Evolutionary conservation across 2,797 vertebrate species (phyloP).

Genomic region (Nannoperca australis): DNA sequence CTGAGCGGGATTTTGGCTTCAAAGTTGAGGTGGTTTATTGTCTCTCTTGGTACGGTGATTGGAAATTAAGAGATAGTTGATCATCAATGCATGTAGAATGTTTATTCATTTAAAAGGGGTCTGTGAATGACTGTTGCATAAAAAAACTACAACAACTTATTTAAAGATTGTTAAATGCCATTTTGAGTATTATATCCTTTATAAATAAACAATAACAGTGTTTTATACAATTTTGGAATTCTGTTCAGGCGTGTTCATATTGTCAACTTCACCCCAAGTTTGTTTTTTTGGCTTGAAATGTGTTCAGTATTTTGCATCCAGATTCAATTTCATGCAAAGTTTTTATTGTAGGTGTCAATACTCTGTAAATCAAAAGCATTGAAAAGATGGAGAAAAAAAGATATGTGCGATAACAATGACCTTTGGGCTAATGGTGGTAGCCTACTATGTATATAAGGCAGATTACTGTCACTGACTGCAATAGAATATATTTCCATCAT

Average conservation of each 20-base stretch:
- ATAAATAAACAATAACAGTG: constrained; percentile 4
- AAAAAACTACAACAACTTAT: neutral
- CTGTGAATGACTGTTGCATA: constrained; percentile 11
- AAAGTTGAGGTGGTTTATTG: neutral
- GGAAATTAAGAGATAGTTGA: constrained; percentile 14
- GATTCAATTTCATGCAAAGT: neutral
- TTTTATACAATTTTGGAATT: neutral
- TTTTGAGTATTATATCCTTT: constrained; percentile 28
- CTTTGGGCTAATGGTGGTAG: neutral
- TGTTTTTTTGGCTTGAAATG: neutral
- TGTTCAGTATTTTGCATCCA: neutral
- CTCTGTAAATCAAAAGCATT: neutral
- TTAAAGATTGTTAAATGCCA: constrained; percentile 9
- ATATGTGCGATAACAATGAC: neutral
- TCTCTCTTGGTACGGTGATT: neutral
- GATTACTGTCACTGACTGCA: constrained; percentile 1
- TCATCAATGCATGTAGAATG: constrained; percentile 50
- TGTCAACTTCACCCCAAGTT: neutral
- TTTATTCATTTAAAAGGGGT: neutral
- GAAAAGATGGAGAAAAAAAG: neutral
- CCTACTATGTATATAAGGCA: constrained; percentile 4
- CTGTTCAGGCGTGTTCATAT: neutral
- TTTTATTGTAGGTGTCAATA: constrained; percentile 18
- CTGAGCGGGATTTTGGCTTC: neutral
- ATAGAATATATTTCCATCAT: constrained; percentile 15